Conservation (phyloP, 2,797 vertebrate genomes). For the Corythornis leucogaster region DNA sequence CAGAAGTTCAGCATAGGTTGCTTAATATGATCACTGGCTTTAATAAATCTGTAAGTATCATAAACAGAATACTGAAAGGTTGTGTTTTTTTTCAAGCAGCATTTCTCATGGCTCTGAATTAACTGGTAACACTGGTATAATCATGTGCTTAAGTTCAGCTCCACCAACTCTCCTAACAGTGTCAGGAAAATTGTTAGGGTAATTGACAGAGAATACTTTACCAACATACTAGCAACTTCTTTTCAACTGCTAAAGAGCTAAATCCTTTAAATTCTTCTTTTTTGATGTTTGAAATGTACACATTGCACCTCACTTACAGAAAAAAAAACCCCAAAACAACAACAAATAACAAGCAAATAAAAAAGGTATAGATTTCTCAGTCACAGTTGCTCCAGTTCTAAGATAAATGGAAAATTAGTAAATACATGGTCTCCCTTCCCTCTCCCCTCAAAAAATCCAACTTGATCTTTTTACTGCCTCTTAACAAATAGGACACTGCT, state of each 20-base stretch:
- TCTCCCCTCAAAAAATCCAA: background rate
- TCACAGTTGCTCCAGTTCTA: background rate
- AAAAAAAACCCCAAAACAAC: background rate
- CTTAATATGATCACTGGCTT: background rate
- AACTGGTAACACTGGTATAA: background rate
- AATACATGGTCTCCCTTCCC: background rate
- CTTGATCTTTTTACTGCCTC: background rate
- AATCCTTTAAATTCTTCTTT: background rate
- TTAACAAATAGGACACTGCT: background rate
- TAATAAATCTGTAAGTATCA: background rate
- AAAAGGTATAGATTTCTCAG: background rate
- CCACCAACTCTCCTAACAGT: background rate
- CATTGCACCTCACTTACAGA: background rate
- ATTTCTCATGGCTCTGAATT: background rate
- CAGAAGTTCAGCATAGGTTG: background rate
- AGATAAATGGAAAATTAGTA: background rate
- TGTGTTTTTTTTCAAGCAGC: background rate
- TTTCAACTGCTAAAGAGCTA: background rate
- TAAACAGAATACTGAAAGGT: background rate
- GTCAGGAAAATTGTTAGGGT: background rate
- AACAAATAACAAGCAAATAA: too few species aligned
- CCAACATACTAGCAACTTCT: background rate
- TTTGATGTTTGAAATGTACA: background rate
- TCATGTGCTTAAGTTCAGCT: background rate
- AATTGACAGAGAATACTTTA: background rate